phyloP scores from a whole-genome alignment of 2,113 vertebrate species.

The Limnothrissa miodon region DNA sequence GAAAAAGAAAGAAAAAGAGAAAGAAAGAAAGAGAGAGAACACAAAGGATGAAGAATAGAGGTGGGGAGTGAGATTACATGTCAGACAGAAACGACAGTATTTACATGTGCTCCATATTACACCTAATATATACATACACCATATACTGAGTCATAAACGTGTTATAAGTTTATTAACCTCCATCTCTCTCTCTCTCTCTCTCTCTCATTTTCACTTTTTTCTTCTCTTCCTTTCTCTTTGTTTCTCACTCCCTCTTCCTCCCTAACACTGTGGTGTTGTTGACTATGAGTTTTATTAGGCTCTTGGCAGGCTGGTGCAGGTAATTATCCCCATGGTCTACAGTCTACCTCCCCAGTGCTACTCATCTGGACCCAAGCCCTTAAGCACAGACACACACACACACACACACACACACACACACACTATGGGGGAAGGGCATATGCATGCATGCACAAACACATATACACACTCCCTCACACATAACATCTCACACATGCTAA shows the following conservation, averaged over 20 bases:
- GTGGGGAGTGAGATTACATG: neutral
- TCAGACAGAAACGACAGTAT: neutral
- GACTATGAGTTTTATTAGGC: conserved; percentile 68
- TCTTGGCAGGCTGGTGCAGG: conserved; percentile 71
- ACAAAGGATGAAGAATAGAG: neutral
- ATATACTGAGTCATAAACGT: conserved; percentile 51
- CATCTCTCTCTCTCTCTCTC: neutral
- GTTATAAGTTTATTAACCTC: neutral
- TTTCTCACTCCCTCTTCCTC: neutral
- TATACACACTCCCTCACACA: neutral
- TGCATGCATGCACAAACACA: neutral
- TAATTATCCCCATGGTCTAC: conserved; percentile 72
- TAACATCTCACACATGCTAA: neutral
- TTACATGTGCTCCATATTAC: neutral
- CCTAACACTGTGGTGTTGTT: conserved; percentile 69
- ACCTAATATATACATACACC: neutral
- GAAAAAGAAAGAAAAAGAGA: neutral
- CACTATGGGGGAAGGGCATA: conserved; percentile 7
- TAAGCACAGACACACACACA: conserved; percentile 15
- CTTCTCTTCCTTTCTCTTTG: neutral
- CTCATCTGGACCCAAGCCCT: conserved; percentile 19
- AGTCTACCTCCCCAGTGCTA: conserved; percentile 44
- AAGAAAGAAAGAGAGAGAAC: neutral
- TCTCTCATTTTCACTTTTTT: neutral
- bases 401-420: neutral